A percentile compares a stretch with the other conserved stretches of the same genome.
Conservation (phyloP, 2,113 vertebrate species). For the Psilopogon haemacephalus region DNA sequence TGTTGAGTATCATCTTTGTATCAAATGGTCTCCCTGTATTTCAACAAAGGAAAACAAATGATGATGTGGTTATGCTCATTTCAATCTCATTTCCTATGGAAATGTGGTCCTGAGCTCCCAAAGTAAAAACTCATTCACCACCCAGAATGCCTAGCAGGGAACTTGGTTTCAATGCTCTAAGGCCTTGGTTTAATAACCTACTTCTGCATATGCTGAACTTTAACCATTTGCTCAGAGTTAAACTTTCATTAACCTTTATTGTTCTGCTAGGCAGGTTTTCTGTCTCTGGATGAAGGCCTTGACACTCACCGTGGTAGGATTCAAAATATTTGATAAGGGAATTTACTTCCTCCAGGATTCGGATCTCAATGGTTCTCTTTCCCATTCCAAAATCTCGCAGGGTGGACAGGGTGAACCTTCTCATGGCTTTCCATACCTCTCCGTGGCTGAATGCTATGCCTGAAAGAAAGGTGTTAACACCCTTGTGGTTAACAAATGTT, state of each 20-base stretch:
- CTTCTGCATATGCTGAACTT: neutral
- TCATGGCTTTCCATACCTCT: slow-evolving; percentile 69
- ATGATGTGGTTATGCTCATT: rapidly evolving
- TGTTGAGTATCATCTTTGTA: slow-evolving; percentile 57
- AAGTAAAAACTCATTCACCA: neutral
- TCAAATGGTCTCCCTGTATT: slow-evolving; percentile 69
- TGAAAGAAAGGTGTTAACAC: neutral
- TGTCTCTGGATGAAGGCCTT: neutral
- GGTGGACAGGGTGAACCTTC: slow-evolving; percentile 72
- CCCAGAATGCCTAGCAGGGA: neutral
- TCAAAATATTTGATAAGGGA: slow-evolving; percentile 62
- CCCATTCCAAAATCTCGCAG: slow-evolving; percentile 75
- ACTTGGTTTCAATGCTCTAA: neutral
- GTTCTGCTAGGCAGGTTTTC: neutral
- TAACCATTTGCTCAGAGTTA: slow-evolving; percentile 24
- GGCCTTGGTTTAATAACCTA: neutral
- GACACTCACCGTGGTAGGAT: slow-evolving; percentile 54
- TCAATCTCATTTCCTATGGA: neutral
- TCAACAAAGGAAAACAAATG: neutral
- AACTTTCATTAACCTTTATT: slow-evolving; percentile 21
- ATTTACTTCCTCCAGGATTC: slow-evolving; percentile 70
- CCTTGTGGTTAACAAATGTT: neutral
- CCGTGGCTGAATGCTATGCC: slow-evolving; percentile 71
- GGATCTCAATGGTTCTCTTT: slow-evolving; percentile 64
- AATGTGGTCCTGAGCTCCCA: neutral